Evolutionary conservation across 2,797 vertebrate genomes (phyloP), one percentile per base, ranked within the genome.

Genomic region (Rhinogobio ventralis): DNA sequence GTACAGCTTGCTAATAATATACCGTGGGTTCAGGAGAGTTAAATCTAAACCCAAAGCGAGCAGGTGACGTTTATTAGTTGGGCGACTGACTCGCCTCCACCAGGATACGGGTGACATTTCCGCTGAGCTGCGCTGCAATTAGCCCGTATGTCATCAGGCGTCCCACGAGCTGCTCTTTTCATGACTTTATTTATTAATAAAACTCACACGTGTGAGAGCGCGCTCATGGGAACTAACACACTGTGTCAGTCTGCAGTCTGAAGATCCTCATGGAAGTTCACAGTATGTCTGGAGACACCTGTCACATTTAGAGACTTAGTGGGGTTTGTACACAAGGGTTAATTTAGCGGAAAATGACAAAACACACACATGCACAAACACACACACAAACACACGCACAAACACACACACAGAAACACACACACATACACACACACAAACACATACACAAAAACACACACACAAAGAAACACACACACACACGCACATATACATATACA

Each of bases 131-230:
- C 75, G 23, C 23, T 11, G 75, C 57, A 46, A 79, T 79, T 67
- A 79, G 20, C 45, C 60, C 13, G 7, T n/a, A 36, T 79, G 62
- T 36, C 78, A 67, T 79, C 78, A 67, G 42, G 11, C 45, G 66
- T 79, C 72, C 62, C 23, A 28, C 3, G n/a, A 20, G 28, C 5
- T 23, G 76, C 53, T 77, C 53, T 25, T 64, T 14, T 62, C 76
- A 79, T 49, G 39, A 51, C 77, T 66, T 33, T 23, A 79, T n/a
- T 64, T 13, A 67, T 79, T 79, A 30, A 79, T 67, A 67, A 49
- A 33, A 51, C 62, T 79, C 77, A 51, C 55, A 19, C 19, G 33
- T 25, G 68, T 66, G 74, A 42, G 20, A 55, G 53, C 23, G 53
- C 20, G 20, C 72, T 55, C 30, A 57, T 33, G 20, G 28, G 23